A percentile compares a stretch with the other conserved stretches of the same genome.
phyloP scores from a whole-genome alignment of 2,113 vertebrate genomes.

The Collichthys lucidus region DNA sequence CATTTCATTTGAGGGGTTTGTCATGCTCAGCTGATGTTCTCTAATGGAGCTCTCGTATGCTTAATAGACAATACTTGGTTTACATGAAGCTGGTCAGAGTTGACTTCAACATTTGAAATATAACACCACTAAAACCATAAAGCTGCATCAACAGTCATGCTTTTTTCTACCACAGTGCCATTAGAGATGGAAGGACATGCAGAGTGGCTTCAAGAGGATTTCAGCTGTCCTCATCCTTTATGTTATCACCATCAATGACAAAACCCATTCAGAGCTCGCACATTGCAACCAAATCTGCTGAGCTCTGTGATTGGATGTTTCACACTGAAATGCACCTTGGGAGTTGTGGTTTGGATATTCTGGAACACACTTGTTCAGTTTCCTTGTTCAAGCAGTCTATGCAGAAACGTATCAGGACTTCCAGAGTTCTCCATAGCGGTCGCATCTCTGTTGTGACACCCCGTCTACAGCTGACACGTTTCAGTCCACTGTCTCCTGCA shows the following conservation, averaged over 20 bases:
- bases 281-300: background rate
- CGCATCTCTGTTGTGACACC: too few species aligned
- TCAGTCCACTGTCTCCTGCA: too few species aligned
- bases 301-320: background rate
- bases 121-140: background rate
- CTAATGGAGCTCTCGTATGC: too few species aligned
- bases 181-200: background rate
- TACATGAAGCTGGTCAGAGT: background rate
- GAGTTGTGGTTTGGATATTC: background rate
- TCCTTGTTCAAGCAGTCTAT: too few species aligned
- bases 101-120: background rate
- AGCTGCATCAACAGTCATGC: background rate
- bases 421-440: too few species aligned
- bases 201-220: too few species aligned
- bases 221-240: too few species aligned
- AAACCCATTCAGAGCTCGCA: background rate
- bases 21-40: background rate
- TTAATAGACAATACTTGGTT: background rate
- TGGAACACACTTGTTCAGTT: too few species aligned
- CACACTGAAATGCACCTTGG: too few species aligned
- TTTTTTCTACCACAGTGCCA: background rate
- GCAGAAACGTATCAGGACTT: too few species aligned
- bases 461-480: too few species aligned
- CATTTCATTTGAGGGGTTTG: background rate
- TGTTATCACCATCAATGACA: too few species aligned